Base-by-base conservation (phyloP, 2,113 vertebrate species). In the Otis tarda region DNA sequence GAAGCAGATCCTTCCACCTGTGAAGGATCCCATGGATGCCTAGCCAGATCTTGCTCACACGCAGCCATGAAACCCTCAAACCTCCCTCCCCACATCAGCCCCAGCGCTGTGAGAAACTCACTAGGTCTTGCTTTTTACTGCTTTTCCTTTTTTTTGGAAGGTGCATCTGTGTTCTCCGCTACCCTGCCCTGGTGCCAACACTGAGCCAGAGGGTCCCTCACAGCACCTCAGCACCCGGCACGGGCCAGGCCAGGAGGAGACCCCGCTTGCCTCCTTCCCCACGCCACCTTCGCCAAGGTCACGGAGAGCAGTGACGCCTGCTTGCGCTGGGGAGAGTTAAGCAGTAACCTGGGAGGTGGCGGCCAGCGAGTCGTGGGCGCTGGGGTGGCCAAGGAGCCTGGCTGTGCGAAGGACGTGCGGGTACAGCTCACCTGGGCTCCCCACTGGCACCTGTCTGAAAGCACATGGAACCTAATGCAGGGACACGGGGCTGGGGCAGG, bases 281-380 rank as follows among this genome's bases (percentile, higher is more conserved):
- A 2, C 16, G 57, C 65, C 55, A 28, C 77, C 30, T 73, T 86
- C 1, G 2, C 49, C 59, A 31, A 70, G 80, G 76, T 80, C 59
- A 33, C 0, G 0, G 37, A 28, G 7, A 25, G 63, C 73, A 16
- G n/a, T 2, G 11, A 5, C 2, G 9, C 33, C 27, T 41, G 33
- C 50, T 22, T 9, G 22, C n/a, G 60, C 20, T 18, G 8, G 60
- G 60, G 22, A 47, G 43, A 53, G 59, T 73, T 75, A 74, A 94
- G 65, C 63, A 86, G 37, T 89, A 70, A 75, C 64, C 14, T 16
- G 18, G 57, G 30, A 71, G 35, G 31, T 22, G 50, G 37, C 2
- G 2, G 39, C 20, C 56, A 59, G 56, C 10, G 20, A 75, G 17
- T 6, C 2, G 4, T 2, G 1, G 5, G 25, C 2, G 6, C 43